Percentiles rank a stretch among this genome's conserved stretches.
phyloP scores from a whole-genome alignment of 1,140 invertebrate species.

The Microplitis mediator region DNA sequence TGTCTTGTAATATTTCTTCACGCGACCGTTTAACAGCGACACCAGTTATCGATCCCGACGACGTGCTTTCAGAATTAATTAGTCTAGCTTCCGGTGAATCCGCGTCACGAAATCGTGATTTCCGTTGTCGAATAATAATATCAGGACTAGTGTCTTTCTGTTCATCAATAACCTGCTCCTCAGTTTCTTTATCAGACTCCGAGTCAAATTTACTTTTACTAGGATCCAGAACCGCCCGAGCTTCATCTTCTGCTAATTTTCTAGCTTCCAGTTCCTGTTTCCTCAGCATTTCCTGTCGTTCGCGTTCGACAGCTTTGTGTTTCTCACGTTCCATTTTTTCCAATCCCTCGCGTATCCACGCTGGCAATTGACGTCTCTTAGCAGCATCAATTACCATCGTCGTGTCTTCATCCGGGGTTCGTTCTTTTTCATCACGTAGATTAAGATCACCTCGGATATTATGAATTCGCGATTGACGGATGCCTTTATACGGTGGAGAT shows the following conservation, averaged over 20 bases:
- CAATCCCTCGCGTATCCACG: constrained; percentile 94
- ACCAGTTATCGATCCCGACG: constrained; percentile 26
- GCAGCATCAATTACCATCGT: constrained; percentile 75
- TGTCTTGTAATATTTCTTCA: constrained; percentile 64
- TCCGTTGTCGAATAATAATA: constrained; percentile 51
- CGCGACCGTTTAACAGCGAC: constrained; percentile 47
- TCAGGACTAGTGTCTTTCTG: constrained; percentile 53
- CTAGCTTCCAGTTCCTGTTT: constrained; percentile 68
- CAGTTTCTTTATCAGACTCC: constrained; percentile 55
- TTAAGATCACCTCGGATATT: constrained; percentile 48
- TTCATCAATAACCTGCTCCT: constrained; percentile 41
- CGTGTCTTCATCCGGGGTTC: constrained; percentile 57
- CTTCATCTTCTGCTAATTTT: constrained; percentile 70
- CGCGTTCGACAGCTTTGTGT: constrained; percentile 83
- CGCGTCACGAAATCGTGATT: constrained; percentile 58
- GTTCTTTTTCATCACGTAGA: constrained; percentile 55
- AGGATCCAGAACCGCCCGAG: constrained; percentile 66
- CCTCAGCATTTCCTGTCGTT: constrained; percentile 70
- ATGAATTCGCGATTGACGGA: constrained; percentile 41
- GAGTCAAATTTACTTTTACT: constrained; percentile 81
- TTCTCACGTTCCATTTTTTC: constrained; percentile 98
- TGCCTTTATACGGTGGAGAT: constrained; percentile 53
- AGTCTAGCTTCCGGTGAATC: constrained; percentile 47
- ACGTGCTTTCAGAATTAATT: constrained; percentile 45
- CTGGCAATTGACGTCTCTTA: constrained; percentile 88